Percentiles rank a stretch among this genome's conserved stretches.
These are phyloP conservation scores for Pseudorhombus dupliciocellatus DNA, from an alignment of 2,113 vertebrate genomes.

Conservation along the genomic window DNA sequence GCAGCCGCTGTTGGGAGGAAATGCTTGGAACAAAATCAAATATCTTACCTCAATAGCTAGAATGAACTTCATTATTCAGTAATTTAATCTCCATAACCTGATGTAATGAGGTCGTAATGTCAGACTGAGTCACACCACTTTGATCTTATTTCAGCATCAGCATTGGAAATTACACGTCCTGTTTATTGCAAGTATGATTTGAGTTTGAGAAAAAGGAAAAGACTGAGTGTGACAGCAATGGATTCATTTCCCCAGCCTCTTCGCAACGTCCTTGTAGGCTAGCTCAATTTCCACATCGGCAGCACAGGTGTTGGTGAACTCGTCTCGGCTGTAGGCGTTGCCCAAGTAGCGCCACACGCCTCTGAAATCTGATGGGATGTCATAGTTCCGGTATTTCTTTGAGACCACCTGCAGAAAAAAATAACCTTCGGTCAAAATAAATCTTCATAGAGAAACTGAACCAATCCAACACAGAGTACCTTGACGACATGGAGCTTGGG, in stretches of 20 bases:
- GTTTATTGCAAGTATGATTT: not conserved
- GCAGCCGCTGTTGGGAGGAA: too few species aligned
- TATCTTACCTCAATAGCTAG: too few species aligned
- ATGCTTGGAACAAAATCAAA: too few species aligned
- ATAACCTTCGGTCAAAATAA: not conserved
- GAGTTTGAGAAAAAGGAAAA: not conserved
- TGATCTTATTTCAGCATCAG: not conserved
- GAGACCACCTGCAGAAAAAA: conserved; percentile 87
- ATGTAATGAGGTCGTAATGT: too few species aligned
- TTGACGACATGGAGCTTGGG: conserved; percentile 97
- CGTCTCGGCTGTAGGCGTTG: conserved; percentile 89
- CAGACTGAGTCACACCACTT: not conserved
- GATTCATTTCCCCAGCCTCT: conserved; percentile 85
- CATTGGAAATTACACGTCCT: not conserved
- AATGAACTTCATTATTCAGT: too few species aligned
- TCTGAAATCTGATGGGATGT: conserved; percentile 88
- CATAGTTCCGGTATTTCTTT: conserved; percentile 94
- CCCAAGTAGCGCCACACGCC: conserved; percentile 93
- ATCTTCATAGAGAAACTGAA: too few species aligned
- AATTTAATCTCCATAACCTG: too few species aligned
- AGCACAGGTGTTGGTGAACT: conserved; percentile 95
- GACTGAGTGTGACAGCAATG: not conserved
- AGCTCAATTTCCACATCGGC: conserved; percentile 91
- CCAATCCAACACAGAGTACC: conserved; percentile 73
- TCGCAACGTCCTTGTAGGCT: conserved; percentile 93